These are phyloP conservation scores for Euspilapteryx auroguttella DNA, from an alignment of 2,888 invertebrate species.

Conservation along the genomic window DNA sequence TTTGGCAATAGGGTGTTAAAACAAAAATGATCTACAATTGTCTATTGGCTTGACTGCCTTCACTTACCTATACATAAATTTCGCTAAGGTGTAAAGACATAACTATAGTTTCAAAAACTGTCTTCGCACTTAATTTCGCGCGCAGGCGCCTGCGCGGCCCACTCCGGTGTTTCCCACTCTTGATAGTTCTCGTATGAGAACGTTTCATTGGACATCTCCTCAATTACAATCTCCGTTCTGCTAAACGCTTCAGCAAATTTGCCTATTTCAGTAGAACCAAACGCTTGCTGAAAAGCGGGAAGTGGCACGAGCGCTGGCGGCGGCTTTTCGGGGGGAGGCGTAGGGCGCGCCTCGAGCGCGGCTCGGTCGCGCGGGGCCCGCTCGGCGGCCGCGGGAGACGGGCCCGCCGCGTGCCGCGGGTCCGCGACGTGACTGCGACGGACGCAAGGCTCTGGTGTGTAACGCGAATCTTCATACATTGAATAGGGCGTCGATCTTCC, in stretches of 20 bases:
- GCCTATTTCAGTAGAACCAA: constrained; percentile 86
- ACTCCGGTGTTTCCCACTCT: constrained; percentile 44
- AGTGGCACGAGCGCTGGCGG: constrained; percentile 61
- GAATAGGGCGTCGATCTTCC: constrained; percentile 37
- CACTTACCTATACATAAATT: too few species aligned
- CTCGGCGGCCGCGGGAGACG: constrained; percentile 7
- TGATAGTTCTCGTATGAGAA: constrained; percentile 39
- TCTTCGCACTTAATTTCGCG: constrained; percentile 53
- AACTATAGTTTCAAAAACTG: constrained; percentile 38
- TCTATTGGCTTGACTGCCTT: too few species aligned
- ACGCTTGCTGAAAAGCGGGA: constrained; percentile 83
- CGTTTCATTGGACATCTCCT: constrained; percentile 29
- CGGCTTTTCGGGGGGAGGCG: constrained; percentile 29
- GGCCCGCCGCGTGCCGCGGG: constrained; percentile 8
- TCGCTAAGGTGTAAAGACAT: too few species aligned
- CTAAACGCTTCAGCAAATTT: constrained; percentile 76
- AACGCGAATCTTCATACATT: constrained; percentile 28
- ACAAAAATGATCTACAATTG: constrained; percentile 15
- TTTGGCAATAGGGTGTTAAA: constrained; percentile 59
- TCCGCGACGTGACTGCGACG: too few species aligned
- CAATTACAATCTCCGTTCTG: constrained; percentile 54
- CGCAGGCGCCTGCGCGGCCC: constrained; percentile 33
- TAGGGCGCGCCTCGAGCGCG: constrained; percentile 12
- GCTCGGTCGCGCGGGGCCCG: constrained; percentile 14
- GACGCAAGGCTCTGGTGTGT: constrained; percentile 22